A percentile compares a stretch with the other conserved stretches of the same genome.
Evolutionary conservation across 2,113 vertebrate genomes (phyloP).

Genomic region (Oostethus manadensis): DNA sequence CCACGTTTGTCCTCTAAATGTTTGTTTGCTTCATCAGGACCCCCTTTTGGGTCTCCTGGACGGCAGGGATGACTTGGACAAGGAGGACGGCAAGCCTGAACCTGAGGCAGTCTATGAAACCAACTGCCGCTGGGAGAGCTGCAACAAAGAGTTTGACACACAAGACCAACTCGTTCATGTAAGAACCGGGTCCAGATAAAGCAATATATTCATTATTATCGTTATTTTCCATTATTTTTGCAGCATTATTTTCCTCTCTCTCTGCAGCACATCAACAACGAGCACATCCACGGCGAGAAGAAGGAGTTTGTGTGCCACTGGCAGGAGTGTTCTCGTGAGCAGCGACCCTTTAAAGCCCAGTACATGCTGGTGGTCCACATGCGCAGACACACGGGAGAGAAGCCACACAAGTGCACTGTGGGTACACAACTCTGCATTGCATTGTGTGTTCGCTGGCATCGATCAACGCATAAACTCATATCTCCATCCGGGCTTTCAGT

Average conservation of each 20-base stretch:
- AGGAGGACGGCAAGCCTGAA: conserved; percentile 89
- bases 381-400: conserved; percentile 95
- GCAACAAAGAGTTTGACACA: conserved; percentile 92
- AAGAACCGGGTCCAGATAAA: conserved; percentile 42
- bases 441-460: background rate
- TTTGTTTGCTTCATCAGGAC: conserved; percentile 70
- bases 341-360: conserved; percentile 96
- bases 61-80: conserved; percentile 87
- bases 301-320: conserved; percentile 99
- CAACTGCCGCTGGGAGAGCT: conserved; percentile 94
- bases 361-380: conserved; percentile 99
- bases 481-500: conserved; percentile 65
- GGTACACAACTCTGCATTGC: conserved; percentile 41
- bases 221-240: too few relatives aligned
- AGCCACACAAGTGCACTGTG: conserved; percentile 98
- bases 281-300: conserved; percentile 97
- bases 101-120: conserved; percentile 90
- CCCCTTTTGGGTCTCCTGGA: conserved; percentile 86
- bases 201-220: too few relatives aligned
- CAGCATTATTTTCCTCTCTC: background rate
- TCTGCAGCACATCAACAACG: conserved; percentile 93
- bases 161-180: conserved; percentile 97
- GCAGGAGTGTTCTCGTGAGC: conserved; percentile 91
- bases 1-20: background rate
- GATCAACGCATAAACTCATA: background rate